Evolutionary conservation across 2,113 vertebrate species (phyloP).

Genomic region (Paradisaea rubra): DNA sequence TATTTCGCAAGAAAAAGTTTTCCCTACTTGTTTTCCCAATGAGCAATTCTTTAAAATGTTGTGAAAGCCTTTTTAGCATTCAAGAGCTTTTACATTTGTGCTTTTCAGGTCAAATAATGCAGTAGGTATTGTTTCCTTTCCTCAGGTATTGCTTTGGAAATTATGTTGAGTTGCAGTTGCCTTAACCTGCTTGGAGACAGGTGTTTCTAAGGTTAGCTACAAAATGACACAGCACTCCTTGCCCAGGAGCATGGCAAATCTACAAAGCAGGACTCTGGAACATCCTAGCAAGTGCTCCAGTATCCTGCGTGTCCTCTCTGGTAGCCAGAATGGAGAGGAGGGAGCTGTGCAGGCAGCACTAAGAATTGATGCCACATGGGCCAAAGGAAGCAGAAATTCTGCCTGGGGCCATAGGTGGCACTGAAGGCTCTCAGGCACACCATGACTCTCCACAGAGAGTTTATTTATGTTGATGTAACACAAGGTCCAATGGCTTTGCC

Average conservation of each 20-base stretch:
- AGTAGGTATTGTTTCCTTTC: neutral
- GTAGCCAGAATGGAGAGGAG: neutral
- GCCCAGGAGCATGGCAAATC: neutral
- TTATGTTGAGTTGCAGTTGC: neutral
- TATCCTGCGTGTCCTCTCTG: neutral
- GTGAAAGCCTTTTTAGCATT: constrained; percentile 27
- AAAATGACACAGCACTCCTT: neutral
- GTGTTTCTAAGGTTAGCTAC: neutral
- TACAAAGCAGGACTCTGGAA: neutral
- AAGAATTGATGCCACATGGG: rapidly evolving
- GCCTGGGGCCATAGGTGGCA: neutral
- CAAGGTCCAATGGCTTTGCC: neutral
- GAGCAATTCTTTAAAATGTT: constrained; percentile 3
- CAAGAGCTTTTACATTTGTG: neutral
- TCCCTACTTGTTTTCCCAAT: neutral
- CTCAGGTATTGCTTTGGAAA: constrained; percentile 36
- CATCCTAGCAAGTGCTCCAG: neutral
- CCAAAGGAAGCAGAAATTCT: neutral
- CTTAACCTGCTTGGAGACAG: neutral
- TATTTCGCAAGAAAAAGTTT: neutral
- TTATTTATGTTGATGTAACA: neutral
- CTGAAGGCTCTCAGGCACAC: neutral
- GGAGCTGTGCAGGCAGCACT: neutral
- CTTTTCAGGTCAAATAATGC: constrained; percentile 22
- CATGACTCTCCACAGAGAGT: rapidly evolving